These are phyloP conservation scores for Metopia argyrocephala DNA, from an alignment of 2,888 invertebrate genomes.

Conservation along the genomic window DNA sequence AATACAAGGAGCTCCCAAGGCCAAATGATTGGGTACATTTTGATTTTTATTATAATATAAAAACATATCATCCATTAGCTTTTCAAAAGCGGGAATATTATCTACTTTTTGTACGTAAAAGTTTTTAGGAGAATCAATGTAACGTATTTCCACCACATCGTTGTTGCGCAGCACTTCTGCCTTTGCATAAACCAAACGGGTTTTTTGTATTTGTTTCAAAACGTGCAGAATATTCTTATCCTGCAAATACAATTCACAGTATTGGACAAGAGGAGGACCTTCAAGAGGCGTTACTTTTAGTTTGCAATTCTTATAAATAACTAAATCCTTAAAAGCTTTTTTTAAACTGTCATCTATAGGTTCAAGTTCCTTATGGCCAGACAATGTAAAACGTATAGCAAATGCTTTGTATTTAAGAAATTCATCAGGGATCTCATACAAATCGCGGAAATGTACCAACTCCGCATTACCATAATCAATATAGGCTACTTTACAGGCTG, in stretches of 20 bases:
- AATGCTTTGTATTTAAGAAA: conserved; percentile 86
- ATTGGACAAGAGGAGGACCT: conserved; percentile 86
- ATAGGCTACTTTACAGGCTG: conserved; percentile 87
- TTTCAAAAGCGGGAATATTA: conserved; percentile 81
- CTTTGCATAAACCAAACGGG: conserved; percentile 72
- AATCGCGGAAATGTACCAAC: conserved; percentile 84
- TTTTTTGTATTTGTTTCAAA: conserved; percentile 72
- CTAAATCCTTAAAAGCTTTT: conserved; percentile 85
- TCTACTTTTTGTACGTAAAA: conserved; percentile 86
- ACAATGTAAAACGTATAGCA: conserved; percentile 86
- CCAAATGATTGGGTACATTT: conserved; percentile 78
- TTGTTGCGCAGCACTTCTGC: conserved; percentile 72
- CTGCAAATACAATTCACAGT: conserved; percentile 84
- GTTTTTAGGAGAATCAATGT: conserved; percentile 82
- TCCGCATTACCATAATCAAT: conserved; percentile 91
- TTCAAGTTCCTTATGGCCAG: conserved; percentile 84
- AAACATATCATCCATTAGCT: conserved; percentile 84
- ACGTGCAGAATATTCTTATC: conserved; percentile 73
- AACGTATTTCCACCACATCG: conserved; percentile 76
- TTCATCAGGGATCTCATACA: conserved; percentile 87
- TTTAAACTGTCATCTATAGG: conserved; percentile 82
- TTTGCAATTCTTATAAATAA: conserved; percentile 82
- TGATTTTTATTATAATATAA: conserved; percentile 81
- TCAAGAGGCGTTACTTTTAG: conserved; percentile 85
- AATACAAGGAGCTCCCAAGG: conserved; percentile 84